phyloP scores from a whole-genome alignment of 2,888 invertebrate genomes.

The Coenonympha glycerion region DNA sequence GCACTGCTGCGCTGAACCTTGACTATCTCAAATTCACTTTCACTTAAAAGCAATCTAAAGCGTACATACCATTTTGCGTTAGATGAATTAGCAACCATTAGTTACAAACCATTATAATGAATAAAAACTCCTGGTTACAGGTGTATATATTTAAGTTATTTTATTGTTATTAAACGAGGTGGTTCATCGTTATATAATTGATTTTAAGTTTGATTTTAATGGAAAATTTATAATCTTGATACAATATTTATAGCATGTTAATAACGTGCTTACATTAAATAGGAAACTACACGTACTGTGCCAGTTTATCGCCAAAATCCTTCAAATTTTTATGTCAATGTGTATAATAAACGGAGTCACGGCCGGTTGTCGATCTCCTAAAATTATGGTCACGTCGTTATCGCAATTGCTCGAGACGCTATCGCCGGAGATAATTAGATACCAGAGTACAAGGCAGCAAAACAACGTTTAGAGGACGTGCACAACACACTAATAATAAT shows the following conservation, averaged over 20 bases:
- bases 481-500: conserved; percentile 2
- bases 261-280: conserved; percentile 2
- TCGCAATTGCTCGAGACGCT: conserved; percentile 44
- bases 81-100: neutral
- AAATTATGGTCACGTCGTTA: conserved; percentile 64
- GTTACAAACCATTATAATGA: neutral
- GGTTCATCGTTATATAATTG: no score
- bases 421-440: conserved; percentile 50
- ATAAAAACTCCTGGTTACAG: no score
- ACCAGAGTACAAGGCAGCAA: conserved; percentile 33
- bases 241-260: neutral
- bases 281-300: conserved; percentile 41
- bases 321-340: conserved; percentile 51
- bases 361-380: conserved; percentile 73
- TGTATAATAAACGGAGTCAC: conserved; percentile 63
- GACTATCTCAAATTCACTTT: conserved; percentile 54
- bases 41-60: conserved; percentile 23
- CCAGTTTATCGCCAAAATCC: conserved; percentile 65
- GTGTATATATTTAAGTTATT: no score
- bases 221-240: no score
- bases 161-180: no score
- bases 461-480: conserved; percentile 28
- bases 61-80: neutral
- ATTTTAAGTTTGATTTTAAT: no score
- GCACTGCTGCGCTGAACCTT: conserved; percentile 47